These are phyloP conservation scores for Scaptomyza parva DNA, from an alignment of 2,888 invertebrate species.

Conservation along the genomic window DNA sequence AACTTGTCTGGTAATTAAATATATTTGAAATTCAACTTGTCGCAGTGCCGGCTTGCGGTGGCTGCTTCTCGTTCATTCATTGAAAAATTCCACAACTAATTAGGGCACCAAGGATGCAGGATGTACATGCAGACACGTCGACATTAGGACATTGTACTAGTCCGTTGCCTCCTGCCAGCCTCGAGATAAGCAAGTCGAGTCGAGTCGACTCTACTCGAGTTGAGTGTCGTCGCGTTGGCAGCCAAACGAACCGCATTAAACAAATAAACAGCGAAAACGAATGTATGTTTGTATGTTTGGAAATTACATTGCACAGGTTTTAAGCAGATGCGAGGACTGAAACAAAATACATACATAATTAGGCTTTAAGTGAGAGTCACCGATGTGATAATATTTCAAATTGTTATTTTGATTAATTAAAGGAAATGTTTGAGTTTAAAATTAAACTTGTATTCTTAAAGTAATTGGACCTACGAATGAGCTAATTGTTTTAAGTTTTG, in stretches of 20 bases:
- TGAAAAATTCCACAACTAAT: slow-evolving; percentile 78
- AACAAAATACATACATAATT: not conserved
- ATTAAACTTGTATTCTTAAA: no score
- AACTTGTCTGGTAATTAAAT: slow-evolving; percentile 70
- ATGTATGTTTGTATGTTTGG: no score
- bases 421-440: no score
- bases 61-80: slow-evolving; percentile 55
- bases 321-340: slow-evolving; percentile 7
- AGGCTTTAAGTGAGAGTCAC: not conserved
- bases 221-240: slow-evolving; percentile 40
- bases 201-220: no score
- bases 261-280: slow-evolving; percentile 52
- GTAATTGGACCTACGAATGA: no score
- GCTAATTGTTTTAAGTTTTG: no score
- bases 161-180: slow-evolving; percentile 23
- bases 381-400: not conserved
- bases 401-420: no score
- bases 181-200: slow-evolving; percentile 54
- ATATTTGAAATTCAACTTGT: slow-evolving; percentile 69
- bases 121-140: slow-evolving; percentile 25
- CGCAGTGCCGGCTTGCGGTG: slow-evolving; percentile 53
- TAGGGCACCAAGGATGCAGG: slow-evolving; percentile 54
- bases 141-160: slow-evolving; percentile 2
- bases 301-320: slow-evolving; percentile 5
- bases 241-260: slow-evolving; percentile 27